A percentile compares a stretch with the other conserved stretches of the same genome.
Evolutionary conservation across 2,797 vertebrate genomes (phyloP).

Genomic region (Threskiornis aethiopicus): DNA sequence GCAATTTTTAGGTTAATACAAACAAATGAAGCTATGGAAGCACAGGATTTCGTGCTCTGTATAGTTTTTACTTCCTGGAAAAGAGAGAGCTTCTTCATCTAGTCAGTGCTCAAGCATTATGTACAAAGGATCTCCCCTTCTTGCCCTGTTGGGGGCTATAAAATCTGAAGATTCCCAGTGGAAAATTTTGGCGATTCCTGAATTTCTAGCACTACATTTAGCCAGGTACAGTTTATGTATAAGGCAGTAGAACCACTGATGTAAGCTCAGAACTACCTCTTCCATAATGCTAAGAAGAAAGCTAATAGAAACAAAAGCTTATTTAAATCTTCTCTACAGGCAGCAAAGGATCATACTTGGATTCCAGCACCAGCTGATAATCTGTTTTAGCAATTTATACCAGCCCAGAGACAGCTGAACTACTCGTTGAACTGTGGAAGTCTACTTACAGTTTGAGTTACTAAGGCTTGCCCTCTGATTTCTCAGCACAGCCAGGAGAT

Average conservation of each 20-base stretch:
- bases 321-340: neutral
- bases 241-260: constrained; percentile 46
- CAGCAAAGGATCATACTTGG: neutral
- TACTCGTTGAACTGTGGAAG: constrained; percentile 29
- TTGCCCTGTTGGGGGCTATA: neutral
- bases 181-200: constrained; percentile 32
- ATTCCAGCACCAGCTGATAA: constrained; percentile 43
- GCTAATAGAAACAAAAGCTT: constrained; percentile 13
- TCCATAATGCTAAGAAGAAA: neutral
- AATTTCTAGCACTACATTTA: constrained; percentile 21
- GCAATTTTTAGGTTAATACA: constrained; percentile 49
- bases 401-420: constrained; percentile 39
- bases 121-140: neutral
- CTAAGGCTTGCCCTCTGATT: constrained; percentile 13
- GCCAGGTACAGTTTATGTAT: neutral
- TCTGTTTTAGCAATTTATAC: constrained; percentile 23
- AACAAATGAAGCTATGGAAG: constrained; percentile 50
- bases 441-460: neutral
- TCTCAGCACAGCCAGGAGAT: constrained; percentile 34
- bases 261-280: neutral
- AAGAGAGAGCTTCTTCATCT: constrained; percentile 31
- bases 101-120: constrained; percentile 30
- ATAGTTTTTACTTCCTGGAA: neutral
- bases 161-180: neutral
- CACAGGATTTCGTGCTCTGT: constrained; percentile 34